Evolutionary conservation across 2,888 invertebrate species (phyloP).

Genomic region (Odontomyia ornata): DNA sequence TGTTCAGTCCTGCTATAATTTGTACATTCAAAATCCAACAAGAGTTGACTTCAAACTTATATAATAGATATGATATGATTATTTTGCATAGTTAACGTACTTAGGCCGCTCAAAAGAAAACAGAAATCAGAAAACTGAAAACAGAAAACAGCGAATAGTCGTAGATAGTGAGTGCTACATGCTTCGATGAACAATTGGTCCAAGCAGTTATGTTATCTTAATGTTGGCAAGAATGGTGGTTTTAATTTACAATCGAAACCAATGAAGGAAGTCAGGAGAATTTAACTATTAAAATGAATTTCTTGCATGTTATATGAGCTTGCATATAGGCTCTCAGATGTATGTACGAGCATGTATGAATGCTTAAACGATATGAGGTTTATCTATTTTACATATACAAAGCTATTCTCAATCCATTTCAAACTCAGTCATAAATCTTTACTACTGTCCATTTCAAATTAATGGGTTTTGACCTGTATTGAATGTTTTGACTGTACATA

Average conservation of each 20-base stretch:
- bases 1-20: too few species aligned
- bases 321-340: not conserved
- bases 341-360: too few species aligned
- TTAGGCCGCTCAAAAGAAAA: slow-evolving; percentile 8
- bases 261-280: not conserved
- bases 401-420: not conserved
- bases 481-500: slow-evolving; percentile 22
- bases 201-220: slow-evolving; percentile 49
- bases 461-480: slow-evolving; percentile 29
- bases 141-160: slow-evolving; percentile 15
- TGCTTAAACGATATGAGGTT: not conserved
- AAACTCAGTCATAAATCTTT: slow-evolving; percentile 29
- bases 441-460: slow-evolving; percentile 29
- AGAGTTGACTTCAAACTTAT: not conserved
- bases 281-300: slow-evolving; percentile 22
- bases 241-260: slow-evolving; percentile 22
- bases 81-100: slow-evolving; percentile 32
- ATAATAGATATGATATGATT: slow-evolving; percentile 22
- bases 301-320: not conserved
- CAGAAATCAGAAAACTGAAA: slow-evolving; percentile 39
- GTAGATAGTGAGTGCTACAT: slow-evolving; percentile 49
- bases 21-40: too few species aligned
- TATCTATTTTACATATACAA: not conserved
- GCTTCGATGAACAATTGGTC: slow-evolving; percentile 50
- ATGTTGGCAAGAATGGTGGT: slow-evolving; percentile 34